phyloP scores from a whole-genome alignment of 1,140 invertebrate genomes.

The Bombus superbus region DNA sequence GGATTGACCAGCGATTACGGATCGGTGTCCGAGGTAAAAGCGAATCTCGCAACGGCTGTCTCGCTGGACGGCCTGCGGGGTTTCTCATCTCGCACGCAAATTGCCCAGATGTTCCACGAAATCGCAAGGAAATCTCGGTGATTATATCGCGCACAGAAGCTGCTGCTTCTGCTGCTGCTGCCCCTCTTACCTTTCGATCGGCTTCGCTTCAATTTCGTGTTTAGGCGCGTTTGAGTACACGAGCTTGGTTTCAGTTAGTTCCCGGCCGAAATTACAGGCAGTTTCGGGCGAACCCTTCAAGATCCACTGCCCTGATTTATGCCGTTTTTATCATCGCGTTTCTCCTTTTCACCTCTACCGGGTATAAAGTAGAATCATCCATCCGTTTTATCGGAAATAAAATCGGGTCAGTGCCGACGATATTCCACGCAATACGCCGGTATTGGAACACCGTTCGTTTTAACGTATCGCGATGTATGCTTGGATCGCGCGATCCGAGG shows the following conservation, averaged over 20 bases:
- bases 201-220: constrained; percentile 47
- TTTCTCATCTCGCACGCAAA: constrained; percentile 76
- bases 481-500: background rate
- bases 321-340: constrained; percentile 32
- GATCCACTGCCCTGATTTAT: constrained; percentile 18
- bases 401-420: background rate
- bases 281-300: background rate
- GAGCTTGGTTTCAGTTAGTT: constrained; percentile 24
- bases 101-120: constrained; percentile 79
- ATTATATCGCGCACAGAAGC: constrained; percentile 77
- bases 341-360: background rate
- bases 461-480: background rate
- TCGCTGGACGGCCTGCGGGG: constrained; percentile 39
- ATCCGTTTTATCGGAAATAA: background rate
- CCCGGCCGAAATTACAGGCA: constrained; percentile 59
- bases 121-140: constrained; percentile 78
- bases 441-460: too few relatives aligned
- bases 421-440: too few relatives aligned
- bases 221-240: constrained; percentile 53
- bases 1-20: constrained; percentile 20
- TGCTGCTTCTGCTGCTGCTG: background rate
- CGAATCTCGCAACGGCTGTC: constrained; percentile 14
- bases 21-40: constrained; percentile 28
- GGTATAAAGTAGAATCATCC: too few relatives aligned
- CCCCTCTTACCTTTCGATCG: constrained; percentile 29